Evolutionary conservation across 2,113 vertebrate species (phyloP).

Genomic region (Hydrochoerus hydrochaeris): DNA sequence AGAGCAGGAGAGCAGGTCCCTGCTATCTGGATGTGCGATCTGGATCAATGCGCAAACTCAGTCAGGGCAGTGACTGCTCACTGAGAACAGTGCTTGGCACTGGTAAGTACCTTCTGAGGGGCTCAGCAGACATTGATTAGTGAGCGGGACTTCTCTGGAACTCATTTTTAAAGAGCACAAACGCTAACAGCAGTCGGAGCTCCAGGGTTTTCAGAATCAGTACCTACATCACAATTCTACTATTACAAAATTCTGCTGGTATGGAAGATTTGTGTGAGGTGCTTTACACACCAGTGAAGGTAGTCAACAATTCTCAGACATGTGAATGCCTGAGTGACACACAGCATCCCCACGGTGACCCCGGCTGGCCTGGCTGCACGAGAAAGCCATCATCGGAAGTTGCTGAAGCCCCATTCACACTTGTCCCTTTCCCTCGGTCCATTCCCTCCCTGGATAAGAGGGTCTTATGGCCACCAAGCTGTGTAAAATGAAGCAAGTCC

Average conservation of each 20-base stretch:
- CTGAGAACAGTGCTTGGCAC: not conserved
- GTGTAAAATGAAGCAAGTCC: not conserved
- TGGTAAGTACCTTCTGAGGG: not conserved
- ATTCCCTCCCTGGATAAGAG: not conserved
- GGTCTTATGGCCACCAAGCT: not conserved
- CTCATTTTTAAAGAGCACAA: not conserved
- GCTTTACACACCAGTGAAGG: not conserved
- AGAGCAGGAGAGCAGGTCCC: not conserved
- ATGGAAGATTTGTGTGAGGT: not conserved
- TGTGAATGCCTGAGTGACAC: not conserved
- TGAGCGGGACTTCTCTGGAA: not conserved
- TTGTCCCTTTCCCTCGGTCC: not conserved
- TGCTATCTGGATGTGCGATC: not conserved
- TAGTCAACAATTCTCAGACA: not conserved
- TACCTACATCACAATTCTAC: not conserved
- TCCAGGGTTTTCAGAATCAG: not conserved
- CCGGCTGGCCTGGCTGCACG: not conserved
- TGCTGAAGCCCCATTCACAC: too few relatives aligned
- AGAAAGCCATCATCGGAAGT: not conserved
- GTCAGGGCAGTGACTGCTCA: not conserved
- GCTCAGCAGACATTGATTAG: not conserved
- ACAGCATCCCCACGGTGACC: not conserved
- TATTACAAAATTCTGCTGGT: rapidly evolving
- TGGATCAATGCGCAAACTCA: not conserved
- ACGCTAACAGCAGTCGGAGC: not conserved